Evolutionary conservation across 1,140 invertebrate species (phyloP).

Genomic region (Polypedilum vanderplanki): DNA sequence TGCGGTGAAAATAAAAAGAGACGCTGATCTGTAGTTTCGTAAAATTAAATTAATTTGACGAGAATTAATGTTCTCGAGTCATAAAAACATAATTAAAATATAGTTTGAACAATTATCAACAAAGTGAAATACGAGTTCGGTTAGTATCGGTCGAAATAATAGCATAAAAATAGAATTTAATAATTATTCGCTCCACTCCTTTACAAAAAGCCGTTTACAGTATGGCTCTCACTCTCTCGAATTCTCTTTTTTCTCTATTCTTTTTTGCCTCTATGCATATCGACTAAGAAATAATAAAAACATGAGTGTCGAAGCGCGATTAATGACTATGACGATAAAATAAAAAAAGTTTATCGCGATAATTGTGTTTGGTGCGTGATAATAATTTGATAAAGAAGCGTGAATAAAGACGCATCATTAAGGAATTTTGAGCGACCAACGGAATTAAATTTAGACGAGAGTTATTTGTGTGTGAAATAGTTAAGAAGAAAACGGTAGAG

Average conservation of each 20-base stretch:
- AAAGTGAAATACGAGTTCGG: neutral
- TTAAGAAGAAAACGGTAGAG: neutral
- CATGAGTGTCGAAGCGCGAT: neutral
- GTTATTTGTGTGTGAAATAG: neutral
- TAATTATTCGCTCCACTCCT: neutral
- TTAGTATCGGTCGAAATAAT: neutral
- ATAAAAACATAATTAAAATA: neutral
- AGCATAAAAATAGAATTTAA: neutral
- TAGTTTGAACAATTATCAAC: neutral
- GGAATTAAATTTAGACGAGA: slow-evolving; percentile 12
- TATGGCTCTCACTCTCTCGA: neutral
- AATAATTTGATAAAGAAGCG: neutral
- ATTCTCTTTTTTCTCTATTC: neutral
- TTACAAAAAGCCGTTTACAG: neutral
- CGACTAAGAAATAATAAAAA: too few species aligned
- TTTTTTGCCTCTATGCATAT: neutral
- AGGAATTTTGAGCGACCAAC: neutral
- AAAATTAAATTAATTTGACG: neutral
- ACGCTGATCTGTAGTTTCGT: neutral
- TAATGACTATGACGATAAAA: neutral
- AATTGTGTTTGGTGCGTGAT: neutral
- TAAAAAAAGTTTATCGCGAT: slow-evolving; percentile 1
- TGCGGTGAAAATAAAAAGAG: neutral
- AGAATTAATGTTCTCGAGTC: neutral
- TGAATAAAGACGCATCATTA: neutral